Evolutionary conservation across 2,113 vertebrate genomes (phyloP), one percentile per base, ranked within the genome.

Genomic region (Meles meles): DNA sequence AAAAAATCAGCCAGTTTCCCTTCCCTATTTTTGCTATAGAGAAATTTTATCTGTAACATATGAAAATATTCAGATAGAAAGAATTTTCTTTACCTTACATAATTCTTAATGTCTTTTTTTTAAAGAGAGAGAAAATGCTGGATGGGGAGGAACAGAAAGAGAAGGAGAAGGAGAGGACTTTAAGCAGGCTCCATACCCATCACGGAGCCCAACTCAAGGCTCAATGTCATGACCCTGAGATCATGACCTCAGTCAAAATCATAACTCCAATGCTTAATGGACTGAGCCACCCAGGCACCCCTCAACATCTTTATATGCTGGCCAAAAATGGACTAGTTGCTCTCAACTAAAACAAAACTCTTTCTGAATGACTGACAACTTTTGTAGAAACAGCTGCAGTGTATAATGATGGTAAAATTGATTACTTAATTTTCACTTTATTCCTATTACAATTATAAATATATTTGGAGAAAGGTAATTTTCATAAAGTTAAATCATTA

Each of bases 361-460:
- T 18, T 92, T 90, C 17, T 82, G 49, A 89, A 93, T 72, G 71
- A 82, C 13, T 82, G 57, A 81, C 23, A 89, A n/a, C 47, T 81
- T 95, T 77, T 77, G 10, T 76, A 96, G 77, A 91, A 37, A 95
- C 42, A 71, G 39, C 47, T 94, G 7, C 39, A 69, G 21, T 69
- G 20, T 81, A 39, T 96, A 79, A 76, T 76, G 59, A 71, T 85
- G 7, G 42, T 42, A 49, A 21, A 96, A 92, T 11, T 90, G 8
- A 90, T 94, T 76, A 79, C 13, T 97, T 95, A 71, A 89, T 84
- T 93, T 6, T 86, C 17, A 77, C 80, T 80, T 85, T 88, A 72
- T 67, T 97, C 37, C 49, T 74, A 49, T 83, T 93, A 63, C 2
- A 95, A 89, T 96, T 86, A 77, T 71, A 93, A 92, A 89, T 95